These are phyloP conservation scores for Uropsilus gracilis DNA, from an alignment of 2,113 vertebrate species.

Conservation along the genomic window DNA sequence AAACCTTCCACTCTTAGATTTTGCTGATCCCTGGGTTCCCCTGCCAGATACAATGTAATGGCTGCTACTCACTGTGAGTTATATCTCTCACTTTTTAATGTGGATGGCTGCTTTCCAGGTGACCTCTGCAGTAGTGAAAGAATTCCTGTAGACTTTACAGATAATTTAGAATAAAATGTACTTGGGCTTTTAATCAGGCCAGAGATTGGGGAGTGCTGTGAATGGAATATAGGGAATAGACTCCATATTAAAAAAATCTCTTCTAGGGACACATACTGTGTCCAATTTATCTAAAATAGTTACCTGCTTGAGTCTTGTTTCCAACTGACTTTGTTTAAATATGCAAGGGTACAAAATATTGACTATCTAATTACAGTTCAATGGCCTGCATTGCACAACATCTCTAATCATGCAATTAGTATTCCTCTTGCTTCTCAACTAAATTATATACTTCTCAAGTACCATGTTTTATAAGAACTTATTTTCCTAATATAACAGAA, in stretches of 20 bases:
- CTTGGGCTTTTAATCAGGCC: slow-evolving; percentile 33
- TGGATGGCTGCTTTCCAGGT: slow-evolving; percentile 19
- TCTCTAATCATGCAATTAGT: slow-evolving; percentile 27
- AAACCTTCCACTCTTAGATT: slow-evolving; percentile 8
- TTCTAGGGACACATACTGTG: slow-evolving; percentile 23
- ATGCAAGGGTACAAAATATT: slow-evolving; percentile 32
- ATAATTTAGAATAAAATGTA: slow-evolving; percentile 59
- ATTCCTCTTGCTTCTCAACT: slow-evolving; percentile 34
- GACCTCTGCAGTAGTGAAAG: slow-evolving; percentile 32
- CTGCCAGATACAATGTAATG: background rate
- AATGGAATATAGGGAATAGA: slow-evolving; percentile 18
- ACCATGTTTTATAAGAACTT: background rate
- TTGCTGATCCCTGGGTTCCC: background rate
- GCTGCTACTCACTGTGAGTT: slow-evolving; percentile 1
- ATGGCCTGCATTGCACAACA: background rate
- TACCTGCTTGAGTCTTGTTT: slow-evolving; percentile 34
- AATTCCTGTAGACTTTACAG: slow-evolving; percentile 21
- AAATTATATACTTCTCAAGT: background rate
- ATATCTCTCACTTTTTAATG: slow-evolving; percentile 22
- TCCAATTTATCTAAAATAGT: slow-evolving; percentile 55
- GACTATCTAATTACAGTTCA: slow-evolving; percentile 49
- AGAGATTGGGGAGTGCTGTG: background rate
- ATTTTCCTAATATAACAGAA: slow-evolving; percentile 28
- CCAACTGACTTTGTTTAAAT: slow-evolving; percentile 44
- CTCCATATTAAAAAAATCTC: background rate